Evolutionary conservation across 64 coral and sea anemone genomes (phyloP).

Genomic region (Dendrophyllia cribrosa): DNA sequence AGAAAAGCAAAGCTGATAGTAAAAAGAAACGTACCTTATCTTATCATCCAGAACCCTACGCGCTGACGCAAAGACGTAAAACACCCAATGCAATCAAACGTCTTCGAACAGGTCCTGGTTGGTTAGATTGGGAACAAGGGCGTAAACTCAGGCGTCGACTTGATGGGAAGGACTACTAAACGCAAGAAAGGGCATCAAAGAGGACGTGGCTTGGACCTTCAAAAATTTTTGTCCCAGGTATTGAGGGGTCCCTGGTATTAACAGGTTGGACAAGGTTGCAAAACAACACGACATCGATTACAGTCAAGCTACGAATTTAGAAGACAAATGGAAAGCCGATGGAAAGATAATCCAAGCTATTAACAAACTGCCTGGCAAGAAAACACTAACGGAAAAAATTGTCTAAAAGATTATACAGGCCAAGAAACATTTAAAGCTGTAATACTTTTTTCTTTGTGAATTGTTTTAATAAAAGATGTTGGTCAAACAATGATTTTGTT

Average conservation of each 20-base stretch:
- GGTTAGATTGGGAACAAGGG: no score
- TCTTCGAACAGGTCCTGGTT: no score
- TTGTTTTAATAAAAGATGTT: no score
- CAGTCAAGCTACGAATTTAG: not conserved
- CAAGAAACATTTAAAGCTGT: not conserved
- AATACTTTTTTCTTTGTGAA: not conserved
- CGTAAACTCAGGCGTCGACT: no score
- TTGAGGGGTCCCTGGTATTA: conserved; percentile 24
- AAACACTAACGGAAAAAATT: not conserved
- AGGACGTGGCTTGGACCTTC: conserved; percentile 22
- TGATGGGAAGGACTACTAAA: no score
- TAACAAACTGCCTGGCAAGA: not conserved
- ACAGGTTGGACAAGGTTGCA: conserved; percentile 17
- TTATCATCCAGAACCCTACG: no score
- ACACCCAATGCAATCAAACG: no score
- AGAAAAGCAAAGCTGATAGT: no score
- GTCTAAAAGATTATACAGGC: not conserved
- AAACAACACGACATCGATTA: conserved; percentile 52
- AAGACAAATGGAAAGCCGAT: conserved; percentile 26
- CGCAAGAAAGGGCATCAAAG: not conserved
- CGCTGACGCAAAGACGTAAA: no score
- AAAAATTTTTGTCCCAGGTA: conserved; percentile 26
- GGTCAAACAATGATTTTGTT: no score
- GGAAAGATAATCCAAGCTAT: not conserved
- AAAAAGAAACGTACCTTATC: no score